These are phyloP conservation scores for Micoletzkya japonica DNA, from an alignment of 2,888 invertebrate species.

Conservation along the genomic window DNA sequence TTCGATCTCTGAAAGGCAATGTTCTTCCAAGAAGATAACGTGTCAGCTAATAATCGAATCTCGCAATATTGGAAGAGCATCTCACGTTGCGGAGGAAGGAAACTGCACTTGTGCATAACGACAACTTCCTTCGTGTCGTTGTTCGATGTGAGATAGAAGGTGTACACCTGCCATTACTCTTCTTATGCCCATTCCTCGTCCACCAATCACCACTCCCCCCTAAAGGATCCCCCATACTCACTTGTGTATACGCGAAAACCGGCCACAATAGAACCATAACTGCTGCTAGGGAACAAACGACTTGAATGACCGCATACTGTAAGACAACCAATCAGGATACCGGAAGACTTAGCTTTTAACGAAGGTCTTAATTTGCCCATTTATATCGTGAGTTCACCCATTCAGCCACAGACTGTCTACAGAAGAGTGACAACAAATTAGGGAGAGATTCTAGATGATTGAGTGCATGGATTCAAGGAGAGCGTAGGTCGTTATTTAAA, in stretches of 20 bases:
- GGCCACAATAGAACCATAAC: slow-evolving; percentile 60
- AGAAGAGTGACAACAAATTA: too few relatives aligned
- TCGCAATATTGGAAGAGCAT: slow-evolving; percentile 15
- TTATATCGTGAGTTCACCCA: too few relatives aligned
- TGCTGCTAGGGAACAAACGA: slow-evolving; percentile 45
- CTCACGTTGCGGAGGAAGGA: slow-evolving; percentile 48
- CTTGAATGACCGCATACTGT: slow-evolving; percentile 53
- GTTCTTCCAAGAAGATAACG: too few relatives aligned
- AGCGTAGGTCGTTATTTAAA: too few relatives aligned
- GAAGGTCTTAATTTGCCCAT: too few relatives aligned
- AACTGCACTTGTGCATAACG: slow-evolving; percentile 50
- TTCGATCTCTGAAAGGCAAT: slow-evolving; percentile 55
- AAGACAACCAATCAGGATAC: too few relatives aligned
- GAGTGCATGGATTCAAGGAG: too few relatives aligned
- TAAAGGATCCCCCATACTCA: too few relatives aligned
- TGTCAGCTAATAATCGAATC: not conserved
- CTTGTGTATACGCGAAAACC: slow-evolving; percentile 57
- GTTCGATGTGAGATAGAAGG: slow-evolving; percentile 54
- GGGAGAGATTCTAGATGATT: too few relatives aligned
- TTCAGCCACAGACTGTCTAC: too few relatives aligned
- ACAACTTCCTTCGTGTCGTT: slow-evolving; percentile 42
- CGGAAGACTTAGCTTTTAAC: too few relatives aligned
- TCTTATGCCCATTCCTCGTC: not conserved
- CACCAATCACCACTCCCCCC: not conserved
- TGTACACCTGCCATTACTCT: slow-evolving; percentile 40